These are phyloP conservation scores for Heliconius charithonia DNA, from an alignment of 2,888 invertebrate species.

Conservation along the genomic window DNA sequence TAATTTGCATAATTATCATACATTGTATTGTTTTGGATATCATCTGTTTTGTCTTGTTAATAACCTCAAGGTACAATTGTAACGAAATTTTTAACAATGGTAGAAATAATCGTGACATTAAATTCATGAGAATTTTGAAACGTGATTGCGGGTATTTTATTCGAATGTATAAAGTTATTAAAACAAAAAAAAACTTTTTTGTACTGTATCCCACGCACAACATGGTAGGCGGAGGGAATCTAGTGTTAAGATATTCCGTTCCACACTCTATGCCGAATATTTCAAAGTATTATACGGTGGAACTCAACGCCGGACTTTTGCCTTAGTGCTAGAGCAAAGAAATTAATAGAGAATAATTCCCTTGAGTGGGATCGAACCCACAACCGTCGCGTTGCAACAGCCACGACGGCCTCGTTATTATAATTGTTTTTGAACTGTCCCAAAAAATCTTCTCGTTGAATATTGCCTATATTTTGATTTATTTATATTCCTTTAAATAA, in stretches of 20 bases:
- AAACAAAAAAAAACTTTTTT: background rate
- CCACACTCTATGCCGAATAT: too few species aligned
- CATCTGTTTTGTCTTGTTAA: slow-evolving; percentile 32
- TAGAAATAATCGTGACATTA: slow-evolving; percentile 26
- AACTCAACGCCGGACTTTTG: too few species aligned
- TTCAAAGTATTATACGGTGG: too few species aligned
- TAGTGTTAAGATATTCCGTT: too few species aligned
- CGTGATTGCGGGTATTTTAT: background rate
- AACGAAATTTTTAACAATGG: slow-evolving; percentile 28
- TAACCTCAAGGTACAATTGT: slow-evolving; percentile 36
- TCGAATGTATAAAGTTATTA: background rate
- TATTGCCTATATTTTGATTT: background rate
- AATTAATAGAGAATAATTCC: too few species aligned
- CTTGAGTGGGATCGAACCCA: too few species aligned
- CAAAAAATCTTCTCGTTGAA: background rate
- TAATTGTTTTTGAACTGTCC: background rate
- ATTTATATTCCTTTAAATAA: background rate
- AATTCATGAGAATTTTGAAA: slow-evolving; percentile 27
- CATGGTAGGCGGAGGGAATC: too few species aligned
- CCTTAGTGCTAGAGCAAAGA: too few species aligned
- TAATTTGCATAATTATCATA: slow-evolving; percentile 36
- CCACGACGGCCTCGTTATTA: too few species aligned
- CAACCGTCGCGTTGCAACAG: too few species aligned
- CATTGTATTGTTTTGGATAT: slow-evolving; percentile 36
- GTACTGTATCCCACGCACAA: too few species aligned